phyloP scores from a whole-genome alignment of 2,888 invertebrate genomes.

The Nomada lathburiana region DNA sequence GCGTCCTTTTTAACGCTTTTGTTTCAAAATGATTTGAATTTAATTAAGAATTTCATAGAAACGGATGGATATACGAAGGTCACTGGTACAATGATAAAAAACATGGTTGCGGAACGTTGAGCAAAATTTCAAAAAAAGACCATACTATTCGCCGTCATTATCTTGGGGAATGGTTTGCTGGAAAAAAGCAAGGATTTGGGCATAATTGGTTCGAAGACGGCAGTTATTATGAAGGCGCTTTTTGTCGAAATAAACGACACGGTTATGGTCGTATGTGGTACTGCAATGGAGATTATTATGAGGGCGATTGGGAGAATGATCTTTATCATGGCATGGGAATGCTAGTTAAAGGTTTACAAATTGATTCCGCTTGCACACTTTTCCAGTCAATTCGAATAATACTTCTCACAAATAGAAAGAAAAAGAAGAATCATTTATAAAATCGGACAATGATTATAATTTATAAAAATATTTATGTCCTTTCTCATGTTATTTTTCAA shows the following conservation, averaged over 20 bases:
- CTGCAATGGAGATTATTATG: slow-evolving; percentile 86
- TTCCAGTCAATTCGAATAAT: neutral
- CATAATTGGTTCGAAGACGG: slow-evolving; percentile 86
- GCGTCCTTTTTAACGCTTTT: neutral
- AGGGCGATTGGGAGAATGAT: slow-evolving; percentile 87
- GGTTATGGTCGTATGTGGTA: slow-evolving; percentile 89
- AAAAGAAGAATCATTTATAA: neutral
- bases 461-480: neutral
- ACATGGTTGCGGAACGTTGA: slow-evolving; percentile 87
- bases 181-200: slow-evolving; percentile 87
- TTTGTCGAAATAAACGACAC: slow-evolving; percentile 85
- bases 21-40: slow-evolving; percentile 10
- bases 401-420: neutral
- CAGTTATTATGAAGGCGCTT: slow-evolving; percentile 87
- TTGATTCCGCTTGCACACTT: neutral
- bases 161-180: slow-evolving; percentile 87
- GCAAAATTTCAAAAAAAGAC: slow-evolving; percentile 56
- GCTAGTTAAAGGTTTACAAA: slow-evolving; percentile 84
- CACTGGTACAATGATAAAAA: slow-evolving; percentile 86
- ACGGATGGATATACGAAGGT: slow-evolving; percentile 87
- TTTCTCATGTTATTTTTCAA: neutral
- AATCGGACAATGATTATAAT: neutral
- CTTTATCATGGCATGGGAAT: slow-evolving; percentile 86
- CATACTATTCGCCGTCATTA: slow-evolving; percentile 80
- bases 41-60: slow-evolving; percentile 38